Base-by-base conservation (phyloP, 2,797 vertebrate genomes). In the Macropodus opercularis region DNA sequence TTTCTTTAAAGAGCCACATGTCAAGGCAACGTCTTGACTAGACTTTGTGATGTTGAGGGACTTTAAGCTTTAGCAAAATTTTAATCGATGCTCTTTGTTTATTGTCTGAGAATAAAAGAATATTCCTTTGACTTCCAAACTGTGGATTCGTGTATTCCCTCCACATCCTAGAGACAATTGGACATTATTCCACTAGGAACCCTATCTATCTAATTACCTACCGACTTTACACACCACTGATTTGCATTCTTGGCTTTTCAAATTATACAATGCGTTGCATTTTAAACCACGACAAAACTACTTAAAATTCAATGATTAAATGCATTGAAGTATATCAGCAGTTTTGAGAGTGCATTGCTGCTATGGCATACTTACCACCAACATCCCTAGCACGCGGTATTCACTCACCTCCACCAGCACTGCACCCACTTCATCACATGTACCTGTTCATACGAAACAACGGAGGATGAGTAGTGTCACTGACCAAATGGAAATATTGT, bases 231-330 rank as follows among this genome's bases (percentile, higher is more conserved):
- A 84, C 89, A 84, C 89, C 85, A 93, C 87, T 95, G 94, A 96
- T 95, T 96, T 94, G 93, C 92, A 88, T 93, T 83, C 87, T 89
- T 88, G 85, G 90, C 87, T 89, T 75, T 88, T 94, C 93, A 94
- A 95, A 95, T 95, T 94, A 93, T 85, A 93, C 92, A 93, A 94
- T 91, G 89, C 92, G 90, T 90, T 94, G 93, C 94, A 93, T 94
- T 94, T 93, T 93, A 94, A 96, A 93, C 91, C 91, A 90, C 91
- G 67, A 93, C 89, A 91, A 93, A 84, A 92, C 92, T 86, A 90
- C 91, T 94, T 94, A 88, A 91, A 93, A 96, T 94, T 88, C 90
- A 92, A 88, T 85, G 90, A 95, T 95, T 94, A 94, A 91, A 92
- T 82, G 92, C 89, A 90, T 70, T 83, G n/a, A 87, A 92, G 93